Evolutionary conservation across 2,888 invertebrate genomes (phyloP), one percentile per base, ranked within the genome.

Genomic region (Lasioglossum malachurum): DNA sequence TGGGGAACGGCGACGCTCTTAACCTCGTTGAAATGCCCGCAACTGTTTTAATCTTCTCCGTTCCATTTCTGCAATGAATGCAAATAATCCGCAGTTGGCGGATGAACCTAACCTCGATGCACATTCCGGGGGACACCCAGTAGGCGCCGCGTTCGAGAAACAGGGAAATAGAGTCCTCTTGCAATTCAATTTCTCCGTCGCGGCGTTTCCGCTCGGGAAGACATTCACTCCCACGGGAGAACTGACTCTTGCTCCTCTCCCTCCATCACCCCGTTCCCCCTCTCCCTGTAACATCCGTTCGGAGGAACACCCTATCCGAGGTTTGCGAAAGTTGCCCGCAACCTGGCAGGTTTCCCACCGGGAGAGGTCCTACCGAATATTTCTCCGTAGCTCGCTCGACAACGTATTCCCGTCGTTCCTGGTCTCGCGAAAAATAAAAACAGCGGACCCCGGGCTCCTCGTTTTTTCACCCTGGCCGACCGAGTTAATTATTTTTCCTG

Each of bases 101-200:
- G n/a, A 57, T 57, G 4, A 57, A 57, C n/a, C n/a, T 57, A 57
- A 57, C n/a, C 23, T n/a, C 57, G 57, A 57, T 12, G 57, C 57
- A n/a, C 57, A n/a, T 71, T 41, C 69, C 49, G 27, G 46, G 53
- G 49, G 38, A 69, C 69, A 69, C 77, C 60, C 69, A 60, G 73
- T 41, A 60, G 46, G 64, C 60, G 64, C 1, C 44, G 27, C 7
- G 60, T n/a, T n/a, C 53, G 76, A 81, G 82, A 82, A 82, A 84
- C 78, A 80, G 82, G 81, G 88, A 74, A 85, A 81, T 73, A 72
- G 82, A 85, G 84, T 90, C 85, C 87, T 87, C 86, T 88, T 91
- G 91, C 91, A 90, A 94, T 93, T 93, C 92, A 92, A 93, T 93
- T 94, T 93, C 90, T 82, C 87, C 81, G 84, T 83, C 83, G 87